Base-by-base conservation (phyloP, 2,797 vertebrate species). In the Tinamus major region DNA sequence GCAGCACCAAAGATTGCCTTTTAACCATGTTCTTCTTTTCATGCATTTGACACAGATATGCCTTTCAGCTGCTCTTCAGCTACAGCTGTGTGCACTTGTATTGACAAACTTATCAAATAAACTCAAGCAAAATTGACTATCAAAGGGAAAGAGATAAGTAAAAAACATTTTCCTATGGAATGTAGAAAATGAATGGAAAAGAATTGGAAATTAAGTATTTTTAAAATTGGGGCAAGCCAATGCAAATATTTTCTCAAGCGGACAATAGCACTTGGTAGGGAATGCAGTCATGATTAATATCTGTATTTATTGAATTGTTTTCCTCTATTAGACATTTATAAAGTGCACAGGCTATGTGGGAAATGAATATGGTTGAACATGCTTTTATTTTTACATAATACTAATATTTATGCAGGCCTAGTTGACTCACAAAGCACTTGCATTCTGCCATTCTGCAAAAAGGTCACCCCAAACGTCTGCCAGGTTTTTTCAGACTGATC, bases 51-150 rank as follows among this genome's bases (percentile, higher is more conserved):
- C 37, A 61, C 39, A 69, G 67, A 64, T 14, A 5, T 51, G 42
- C 37, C 69, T 94, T 87, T 93, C 85, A 85, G 71, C 79, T 61
- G 29, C 39, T 82, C 65, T 89, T 92, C 76, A 83, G 6, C 44
- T 76, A 78, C 86, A 94, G 72, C 91, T 89, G 76, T 70, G 42
- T 41, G 39, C 69, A 42, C 55, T 89, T 85, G 11, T 44, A 76
- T 63, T 71, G 61, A 79, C 62, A 65, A 90, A 92, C 26, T 46
- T 76, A 71, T 15, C 51, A 82, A 78, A 79, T 48, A 61, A 74
- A 59, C 21, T 77, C 68, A 80, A 76, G 53, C 11, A 81, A 72
- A 90, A 78, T 19, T 85, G 48, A 61, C 48, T 93, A 56, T 41
- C 62, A 81, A 49, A 87, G 33, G 13, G 10, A 72, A 84, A 84